Base-by-base conservation (phyloP, 2,888 invertebrate species). In the Oscheius sp. region DNA sequence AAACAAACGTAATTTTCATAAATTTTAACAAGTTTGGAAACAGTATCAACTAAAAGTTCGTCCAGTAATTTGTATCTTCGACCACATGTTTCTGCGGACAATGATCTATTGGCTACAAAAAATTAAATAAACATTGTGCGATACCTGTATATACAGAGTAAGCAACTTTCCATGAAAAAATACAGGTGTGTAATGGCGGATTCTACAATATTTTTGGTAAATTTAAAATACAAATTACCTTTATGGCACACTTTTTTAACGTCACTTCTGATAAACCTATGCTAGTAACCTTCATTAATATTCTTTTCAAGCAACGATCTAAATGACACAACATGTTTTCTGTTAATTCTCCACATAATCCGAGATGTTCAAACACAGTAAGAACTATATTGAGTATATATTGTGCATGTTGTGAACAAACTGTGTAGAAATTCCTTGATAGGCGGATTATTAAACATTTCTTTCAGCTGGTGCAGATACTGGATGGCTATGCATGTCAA, bases 81-180 rank as follows among this genome's bases (percentile, higher is more conserved):
- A 12, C 41, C 3, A 12, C 43, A n/a, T 7, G 43, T 21, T 18
- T 61, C 61, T n/a, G 1, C 3, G 2, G 58, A 29, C 25, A 27
- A 2, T 27, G 29, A 27, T 58, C 35, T n/a, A 12, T 16, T n/a
- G 27, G 25, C 58, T 58, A 6, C 7, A 58, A 58, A 35, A 35
- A 35, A 35, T 35, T 6, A 58, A 23, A 58, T 0, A 7, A 16
- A 35, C 29, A 27, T 16, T 25, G 27, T n/a, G n/a, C n/a, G 49
- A 25, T 58, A 58, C 58, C 58, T 61, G 61, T 16, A 43, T 41
- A 61, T n/a, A 61, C 43, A 21, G 18, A 16, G 18, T 21, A 61
- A 6, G 43, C 61, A 5, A 43, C 61, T 61, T 61, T 61, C 61
- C 61, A 61, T 21, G 61, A 43, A 41, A 41, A 61, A n/a, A 61